A percentile compares a stretch with the other conserved stretches of the same genome.
Evolutionary conservation across 2,113 vertebrate species (phyloP).

Genomic region (Cairina moschata): DNA sequence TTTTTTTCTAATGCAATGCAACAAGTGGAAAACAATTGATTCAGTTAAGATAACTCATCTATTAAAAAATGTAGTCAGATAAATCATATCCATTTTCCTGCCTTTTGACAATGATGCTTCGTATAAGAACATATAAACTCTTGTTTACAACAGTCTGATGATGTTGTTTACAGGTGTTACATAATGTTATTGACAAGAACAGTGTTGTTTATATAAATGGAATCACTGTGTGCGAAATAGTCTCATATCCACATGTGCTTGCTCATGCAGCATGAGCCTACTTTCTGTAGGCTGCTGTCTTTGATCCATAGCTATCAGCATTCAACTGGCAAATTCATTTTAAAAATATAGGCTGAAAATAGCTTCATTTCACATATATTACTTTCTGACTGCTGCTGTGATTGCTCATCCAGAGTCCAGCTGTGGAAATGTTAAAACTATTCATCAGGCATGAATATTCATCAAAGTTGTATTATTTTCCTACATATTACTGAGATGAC

Average conservation of each 20-base stretch:
- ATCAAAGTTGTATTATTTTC: conserved; percentile 63
- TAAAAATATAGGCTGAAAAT: conserved; percentile 61
- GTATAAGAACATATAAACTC: neutral
- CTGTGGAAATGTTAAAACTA: conserved; percentile 72
- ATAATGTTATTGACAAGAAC: conserved; percentile 2
- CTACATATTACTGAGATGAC: neutral
- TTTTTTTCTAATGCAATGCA: neutral
- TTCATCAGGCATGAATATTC: conserved; percentile 76
- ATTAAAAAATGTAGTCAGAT: neutral
- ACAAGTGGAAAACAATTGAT: neutral
- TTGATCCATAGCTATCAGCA: conserved; percentile 45
- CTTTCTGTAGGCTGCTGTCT: neutral
- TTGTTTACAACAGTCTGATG: neutral
- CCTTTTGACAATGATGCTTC: neutral
- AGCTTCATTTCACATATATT: conserved; percentile 65
- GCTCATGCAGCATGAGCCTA: conserved; percentile 13
- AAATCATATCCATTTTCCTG: neutral
- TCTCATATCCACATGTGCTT: neutral
- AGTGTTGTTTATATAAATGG: conserved; percentile 8
- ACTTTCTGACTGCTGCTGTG: conserved; percentile 59
- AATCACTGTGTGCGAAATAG: neutral
- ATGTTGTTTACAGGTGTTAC: neutral
- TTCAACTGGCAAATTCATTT: conserved; percentile 67
- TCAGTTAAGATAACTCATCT: conserved; percentile 7
- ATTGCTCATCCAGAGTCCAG: conserved; percentile 70